Evolutionary conservation across 2,888 invertebrate species (phyloP).

Genomic region (Dynastes hyllus): DNA sequence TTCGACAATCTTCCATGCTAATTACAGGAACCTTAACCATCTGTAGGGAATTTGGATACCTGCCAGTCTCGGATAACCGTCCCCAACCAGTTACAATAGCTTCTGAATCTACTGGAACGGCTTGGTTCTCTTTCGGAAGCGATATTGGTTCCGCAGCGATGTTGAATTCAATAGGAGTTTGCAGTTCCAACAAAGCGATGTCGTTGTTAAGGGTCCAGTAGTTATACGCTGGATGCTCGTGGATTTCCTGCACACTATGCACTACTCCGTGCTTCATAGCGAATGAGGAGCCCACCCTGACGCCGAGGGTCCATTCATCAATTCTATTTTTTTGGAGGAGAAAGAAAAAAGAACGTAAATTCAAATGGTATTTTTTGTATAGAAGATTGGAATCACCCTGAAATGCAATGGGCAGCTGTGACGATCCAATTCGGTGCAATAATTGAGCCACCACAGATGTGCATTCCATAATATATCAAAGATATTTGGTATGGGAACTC

Average conservation of each 20-base stretch:
- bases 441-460: conserved; percentile 50
- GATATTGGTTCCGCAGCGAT: conserved; percentile 69
- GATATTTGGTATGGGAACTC: conserved; percentile 48
- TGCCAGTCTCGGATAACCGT: neutral
- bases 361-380: neutral
- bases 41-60: conserved; percentile 22
- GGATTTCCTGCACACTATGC: neutral
- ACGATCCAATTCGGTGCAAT: conserved; percentile 20
- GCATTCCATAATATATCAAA: conserved; percentile 19
- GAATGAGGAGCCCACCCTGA: conserved; percentile 5
- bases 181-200: conserved; percentile 50
- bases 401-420: conserved; percentile 51
- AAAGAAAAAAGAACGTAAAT: too few species aligned
- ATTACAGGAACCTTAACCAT: conserved; percentile 42
- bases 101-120: conserved; percentile 36
- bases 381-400: conserved; percentile 11
- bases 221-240: conserved; percentile 8
- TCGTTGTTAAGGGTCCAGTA: conserved; percentile 47
- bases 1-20: conserved; percentile 19
- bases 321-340: neutral
- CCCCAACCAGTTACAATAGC: conserved; percentile 57
- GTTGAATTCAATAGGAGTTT: conserved; percentile 54
- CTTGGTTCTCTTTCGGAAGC: conserved; percentile 46
- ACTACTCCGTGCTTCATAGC: neutral
- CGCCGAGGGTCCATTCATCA: neutral